phyloP scores from a whole-genome alignment of 2,113 vertebrate genomes.

The Chloropsis cyanopogon region DNA sequence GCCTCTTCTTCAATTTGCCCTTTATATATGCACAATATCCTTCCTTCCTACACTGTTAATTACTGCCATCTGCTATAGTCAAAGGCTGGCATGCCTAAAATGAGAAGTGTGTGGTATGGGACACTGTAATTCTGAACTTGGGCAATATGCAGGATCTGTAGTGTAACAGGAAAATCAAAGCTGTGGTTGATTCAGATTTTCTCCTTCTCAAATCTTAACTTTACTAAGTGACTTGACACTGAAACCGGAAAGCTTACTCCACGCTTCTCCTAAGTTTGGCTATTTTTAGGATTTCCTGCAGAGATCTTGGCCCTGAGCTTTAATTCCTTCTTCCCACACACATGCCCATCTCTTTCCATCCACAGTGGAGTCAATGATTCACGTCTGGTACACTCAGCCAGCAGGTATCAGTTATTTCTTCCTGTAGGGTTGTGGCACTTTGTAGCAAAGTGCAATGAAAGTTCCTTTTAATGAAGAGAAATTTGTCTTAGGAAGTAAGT shows the following conservation, averaged over 20 bases:
- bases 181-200: not conserved
- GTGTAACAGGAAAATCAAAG: not conserved
- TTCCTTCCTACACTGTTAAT: not conserved
- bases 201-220: not conserved
- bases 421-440: not conserved
- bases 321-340: conserved; percentile 25
- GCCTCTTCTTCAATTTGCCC: not conserved
- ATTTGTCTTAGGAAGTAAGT: not conserved
- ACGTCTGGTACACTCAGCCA: conserved; percentile 8
- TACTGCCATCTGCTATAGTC: not conserved
- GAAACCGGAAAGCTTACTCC: conserved; percentile 9
- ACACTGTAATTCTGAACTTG: not conserved
- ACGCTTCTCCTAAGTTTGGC: not conserved
- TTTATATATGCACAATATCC: not conserved
- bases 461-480: not conserved
- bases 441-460: conserved; percentile 8
- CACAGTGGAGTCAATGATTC: conserved; percentile 22
- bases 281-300: conserved; percentile 50
- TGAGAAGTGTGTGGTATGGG: not conserved
- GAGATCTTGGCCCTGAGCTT: conserved; percentile 19
- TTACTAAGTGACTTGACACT: conserved; percentile 1
- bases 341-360: not conserved
- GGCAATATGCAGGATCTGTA: not conserved
- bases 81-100: not conserved
- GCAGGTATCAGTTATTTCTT: not conserved